Conservation (phyloP, 2,797 vertebrate genomes). For the Cirrhinus molitorella region DNA sequence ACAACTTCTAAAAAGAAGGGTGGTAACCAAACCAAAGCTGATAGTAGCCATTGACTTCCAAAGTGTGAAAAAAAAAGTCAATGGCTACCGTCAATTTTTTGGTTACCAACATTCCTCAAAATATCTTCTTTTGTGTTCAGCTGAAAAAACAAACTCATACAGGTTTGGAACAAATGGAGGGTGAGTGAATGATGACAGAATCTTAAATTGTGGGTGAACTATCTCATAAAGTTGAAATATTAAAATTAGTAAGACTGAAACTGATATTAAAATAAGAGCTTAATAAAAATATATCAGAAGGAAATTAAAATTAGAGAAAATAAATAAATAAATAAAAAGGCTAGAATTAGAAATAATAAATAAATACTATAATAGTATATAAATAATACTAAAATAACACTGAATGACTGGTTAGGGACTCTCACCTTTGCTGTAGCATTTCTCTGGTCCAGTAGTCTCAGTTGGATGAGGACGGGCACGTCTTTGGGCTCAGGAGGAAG, state of each 20-base stretch:
- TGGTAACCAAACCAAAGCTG: not conserved
- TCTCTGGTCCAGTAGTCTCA: conserved; percentile 84
- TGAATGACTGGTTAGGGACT: not conserved
- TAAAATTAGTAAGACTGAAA: not conserved
- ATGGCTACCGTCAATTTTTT: not conserved
- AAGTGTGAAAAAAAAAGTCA: not conserved
- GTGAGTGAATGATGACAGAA: not conserved
- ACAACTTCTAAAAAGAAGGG: not conserved
- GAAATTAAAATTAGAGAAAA: not conserved
- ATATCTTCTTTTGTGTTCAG: not conserved
- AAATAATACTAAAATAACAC: not conserved
- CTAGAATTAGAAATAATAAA: not conserved
- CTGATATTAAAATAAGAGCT: not conserved
- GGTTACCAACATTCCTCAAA: not conserved
- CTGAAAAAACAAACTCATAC: not conserved
- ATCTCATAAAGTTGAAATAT: not conserved
- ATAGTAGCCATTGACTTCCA: not conserved
- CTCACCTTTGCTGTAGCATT: conserved; percentile 84
- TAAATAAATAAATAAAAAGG: not conserved
- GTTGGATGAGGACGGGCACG: conserved; percentile 80
- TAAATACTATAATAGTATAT: too few relatives aligned
- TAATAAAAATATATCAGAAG: not conserved
- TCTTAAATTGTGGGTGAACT: not conserved
- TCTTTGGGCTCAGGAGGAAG: conserved; percentile 78
- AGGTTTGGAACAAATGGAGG: not conserved